Evolutionary conservation across 1,140 invertebrate species (phyloP).

Genomic region (Homarus americanus): DNA sequence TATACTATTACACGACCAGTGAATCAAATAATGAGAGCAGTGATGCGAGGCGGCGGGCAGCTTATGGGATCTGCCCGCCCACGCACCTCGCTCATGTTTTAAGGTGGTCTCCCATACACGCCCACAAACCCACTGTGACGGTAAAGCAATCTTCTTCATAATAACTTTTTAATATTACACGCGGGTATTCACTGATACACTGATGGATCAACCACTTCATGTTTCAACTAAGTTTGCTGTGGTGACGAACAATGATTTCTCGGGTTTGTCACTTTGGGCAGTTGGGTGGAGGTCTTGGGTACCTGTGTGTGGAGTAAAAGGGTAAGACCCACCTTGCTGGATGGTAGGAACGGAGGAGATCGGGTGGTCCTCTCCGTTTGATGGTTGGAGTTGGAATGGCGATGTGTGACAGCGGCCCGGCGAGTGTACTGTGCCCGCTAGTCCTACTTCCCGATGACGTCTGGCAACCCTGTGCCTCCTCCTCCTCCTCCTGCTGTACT

Average conservation of each 20-base stretch:
- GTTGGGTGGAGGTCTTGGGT: slow-evolving; percentile 2
- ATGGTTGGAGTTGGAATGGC: slow-evolving; percentile 56
- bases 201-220: slow-evolving; percentile 6
- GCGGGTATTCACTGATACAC: not conserved
- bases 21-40: not conserved
- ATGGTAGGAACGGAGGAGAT: slow-evolving; percentile 42
- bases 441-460: slow-evolving; percentile 37
- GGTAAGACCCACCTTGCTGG: slow-evolving; percentile 56
- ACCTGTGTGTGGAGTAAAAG: slow-evolving; percentile 13
- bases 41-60: not conserved
- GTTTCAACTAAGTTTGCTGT: not conserved
- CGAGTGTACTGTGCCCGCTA: slow-evolving; percentile 39
- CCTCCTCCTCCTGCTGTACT: slow-evolving; percentile 19
- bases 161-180: not conserved
- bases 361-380: slow-evolving; percentile 58
- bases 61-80: no score
- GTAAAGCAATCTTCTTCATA: not conserved
- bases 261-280: not conserved
- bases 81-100: not conserved
- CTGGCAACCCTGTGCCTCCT: slow-evolving; percentile 45
- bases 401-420: slow-evolving; percentile 25
- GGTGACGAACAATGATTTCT: not conserved
- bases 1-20: no score
- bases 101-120: not conserved
- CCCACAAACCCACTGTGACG: not conserved